phyloP scores from a whole-genome alignment of 2,797 vertebrate species.

The Syngnathus acus region DNA sequence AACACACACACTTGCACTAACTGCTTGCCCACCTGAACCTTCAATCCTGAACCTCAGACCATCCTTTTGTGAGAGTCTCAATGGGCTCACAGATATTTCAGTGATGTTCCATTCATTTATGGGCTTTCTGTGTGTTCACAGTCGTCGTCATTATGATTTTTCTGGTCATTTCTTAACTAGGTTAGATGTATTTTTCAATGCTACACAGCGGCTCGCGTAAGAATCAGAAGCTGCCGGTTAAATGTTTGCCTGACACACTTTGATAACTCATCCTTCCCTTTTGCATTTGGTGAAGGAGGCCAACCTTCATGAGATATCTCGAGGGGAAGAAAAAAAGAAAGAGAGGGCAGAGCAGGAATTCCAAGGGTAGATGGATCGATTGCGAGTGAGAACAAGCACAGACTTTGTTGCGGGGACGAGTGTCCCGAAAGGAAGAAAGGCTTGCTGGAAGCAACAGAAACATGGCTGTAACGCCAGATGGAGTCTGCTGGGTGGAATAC shows the following conservation, averaged over 20 bases:
- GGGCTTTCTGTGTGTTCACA: too few relatives aligned
- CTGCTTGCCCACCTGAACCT: too few relatives aligned
- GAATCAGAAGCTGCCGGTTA: neutral
- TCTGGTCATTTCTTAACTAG: too few relatives aligned
- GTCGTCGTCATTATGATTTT: too few relatives aligned
- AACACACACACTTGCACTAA: too few relatives aligned
- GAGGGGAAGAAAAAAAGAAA: neutral
- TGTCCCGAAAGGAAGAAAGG: constrained; percentile 58
- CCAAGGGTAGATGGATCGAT: constrained; percentile 61
- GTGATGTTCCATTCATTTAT: too few relatives aligned
- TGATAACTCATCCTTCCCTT: neutral
- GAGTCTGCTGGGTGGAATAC: too few relatives aligned
- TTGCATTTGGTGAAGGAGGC: neutral
- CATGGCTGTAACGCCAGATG: neutral
- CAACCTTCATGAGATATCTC: neutral
- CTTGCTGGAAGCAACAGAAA: constrained; percentile 39
- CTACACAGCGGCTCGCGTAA: neutral
- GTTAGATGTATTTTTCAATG: too few relatives aligned
- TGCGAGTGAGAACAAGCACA: constrained; percentile 57
- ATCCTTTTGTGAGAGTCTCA: too few relatives aligned
- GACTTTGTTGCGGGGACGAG: constrained; percentile 61
- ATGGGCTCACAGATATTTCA: too few relatives aligned
- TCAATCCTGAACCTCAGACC: too few relatives aligned
- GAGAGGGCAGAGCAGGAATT: constrained; percentile 52
- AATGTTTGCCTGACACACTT: constrained; percentile 4